Evolutionary conservation across 2,113 vertebrate genomes (phyloP).

Genomic region (Chaetodon trifascialis): DNA sequence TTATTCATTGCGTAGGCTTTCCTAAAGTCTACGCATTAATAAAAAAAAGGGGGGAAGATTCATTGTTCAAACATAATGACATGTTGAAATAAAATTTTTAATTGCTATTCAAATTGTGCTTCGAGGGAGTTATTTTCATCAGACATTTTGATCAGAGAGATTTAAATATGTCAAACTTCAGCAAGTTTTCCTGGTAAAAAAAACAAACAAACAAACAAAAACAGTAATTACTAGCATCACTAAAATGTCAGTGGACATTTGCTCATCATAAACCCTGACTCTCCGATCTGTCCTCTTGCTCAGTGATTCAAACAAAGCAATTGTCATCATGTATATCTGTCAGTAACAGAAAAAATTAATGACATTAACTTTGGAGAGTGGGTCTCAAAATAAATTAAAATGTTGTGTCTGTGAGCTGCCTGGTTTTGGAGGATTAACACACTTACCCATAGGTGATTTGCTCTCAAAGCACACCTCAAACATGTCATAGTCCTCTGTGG

Average conservation of each 20-base stretch:
- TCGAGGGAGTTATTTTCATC: no score
- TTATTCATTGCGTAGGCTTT: no score
- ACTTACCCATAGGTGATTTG: slow-evolving; percentile 95
- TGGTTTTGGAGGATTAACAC: neutral
- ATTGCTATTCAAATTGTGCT: no score
- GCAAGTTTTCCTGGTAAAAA: no score
- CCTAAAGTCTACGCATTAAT: no score
- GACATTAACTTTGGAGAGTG: neutral
- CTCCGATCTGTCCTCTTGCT: neutral
- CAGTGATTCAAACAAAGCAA: neutral
- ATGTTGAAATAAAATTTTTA: no score
- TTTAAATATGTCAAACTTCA: no score
- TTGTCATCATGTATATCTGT: neutral
- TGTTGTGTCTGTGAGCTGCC: neutral
- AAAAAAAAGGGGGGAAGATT: no score
- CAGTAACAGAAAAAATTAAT: neutral
- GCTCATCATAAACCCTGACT: neutral
- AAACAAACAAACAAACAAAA: no score
- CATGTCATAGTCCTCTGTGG: slow-evolving; percentile 99
- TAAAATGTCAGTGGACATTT: neutral
- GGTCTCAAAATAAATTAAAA: neutral
- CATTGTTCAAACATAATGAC: no score
- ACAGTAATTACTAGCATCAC: no score
- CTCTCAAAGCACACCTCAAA: slow-evolving; percentile 99
- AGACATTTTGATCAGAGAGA: no score